Base-by-base conservation (phyloP, 2,888 invertebrate genomes). In the Drosophila nr. medialis region DNA sequence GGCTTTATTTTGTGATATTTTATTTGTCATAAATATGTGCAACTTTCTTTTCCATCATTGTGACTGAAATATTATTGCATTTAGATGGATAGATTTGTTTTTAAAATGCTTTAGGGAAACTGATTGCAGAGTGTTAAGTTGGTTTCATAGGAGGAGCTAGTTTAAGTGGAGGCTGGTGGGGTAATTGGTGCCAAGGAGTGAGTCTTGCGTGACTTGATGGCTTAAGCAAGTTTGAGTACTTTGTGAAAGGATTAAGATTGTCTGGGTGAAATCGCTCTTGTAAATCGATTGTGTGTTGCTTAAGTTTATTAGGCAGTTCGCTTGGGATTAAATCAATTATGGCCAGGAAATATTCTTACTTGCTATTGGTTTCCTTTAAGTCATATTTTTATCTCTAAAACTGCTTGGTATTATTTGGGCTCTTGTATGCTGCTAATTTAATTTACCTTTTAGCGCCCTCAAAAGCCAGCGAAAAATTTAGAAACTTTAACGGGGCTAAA, bases 401-500 rank as follows among this genome's bases (percentile, higher is more conserved):
- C 1, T 7, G 21, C 2, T 29, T 29, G 2, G 21, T 18, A 62
- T 36, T 48, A 50, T 32, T 38, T 24, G 0, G 18, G 8, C n/a
- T 34, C n/a, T 53, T 45, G 13, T 6, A 18, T 3, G 11, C 34
- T 42, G n/a, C 8, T 45, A 53, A 68, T 64, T 38, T 80, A 75
- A 61, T 64, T 74, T 64, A 38, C 36, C 27, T 49, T 48, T 40
- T 36, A 42, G 13, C 29, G 13, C 36, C 42, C 50, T 40, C 32
- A 60, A 55, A 71, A 51, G 45, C 53, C 40, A 40, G 48, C 11
- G n/a, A 45, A 68, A 59, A 75, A 30, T 58, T 51, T 61, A 53
- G 54, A 64, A 42, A 18, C 42, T 56, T 42, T 6, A 56, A 15
- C 42, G 6, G 3, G n/a, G n/a, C 42, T 27, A 32, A 53, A 62